phyloP scores from a whole-genome alignment of 2,888 invertebrate genomes.

The Terebella lapidaria region DNA sequence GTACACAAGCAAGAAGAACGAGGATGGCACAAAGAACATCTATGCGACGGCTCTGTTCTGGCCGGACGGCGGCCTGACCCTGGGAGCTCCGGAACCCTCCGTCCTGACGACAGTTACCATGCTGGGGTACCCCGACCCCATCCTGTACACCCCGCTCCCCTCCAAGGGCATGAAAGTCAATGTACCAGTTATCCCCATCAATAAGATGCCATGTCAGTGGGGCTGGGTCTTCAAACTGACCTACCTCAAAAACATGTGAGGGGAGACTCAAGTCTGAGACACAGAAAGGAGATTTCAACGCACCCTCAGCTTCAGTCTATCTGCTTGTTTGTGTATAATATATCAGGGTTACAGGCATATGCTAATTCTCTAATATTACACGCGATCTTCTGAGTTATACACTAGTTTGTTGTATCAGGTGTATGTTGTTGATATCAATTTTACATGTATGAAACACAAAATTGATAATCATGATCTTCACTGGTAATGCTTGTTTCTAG shows the following conservation, averaged over 20 bases:
- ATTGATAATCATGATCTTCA: too few species aligned
- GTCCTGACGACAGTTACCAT: not conserved
- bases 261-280: too few species aligned
- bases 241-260: not conserved
- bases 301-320: too few species aligned
- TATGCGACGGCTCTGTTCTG: not conserved
- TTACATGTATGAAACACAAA: too few species aligned
- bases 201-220: not conserved
- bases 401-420: too few species aligned
- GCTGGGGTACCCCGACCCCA: not conserved
- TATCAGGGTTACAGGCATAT: too few species aligned
- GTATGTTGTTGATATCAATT: too few species aligned
- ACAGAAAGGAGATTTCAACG: too few species aligned
- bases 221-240: not conserved
- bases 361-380: too few species aligned
- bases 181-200: not conserved
- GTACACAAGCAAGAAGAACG: not conserved
- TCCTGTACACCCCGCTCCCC: not conserved
- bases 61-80: not conserved
- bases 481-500: too few species aligned
- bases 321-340: too few species aligned
- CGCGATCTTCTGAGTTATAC: too few species aligned
- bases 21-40: not conserved
- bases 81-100: not conserved
- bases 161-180: not conserved